These are phyloP conservation scores for Malachius bipustulatus DNA, from an alignment of 2,888 invertebrate genomes.

Conservation along the genomic window DNA sequence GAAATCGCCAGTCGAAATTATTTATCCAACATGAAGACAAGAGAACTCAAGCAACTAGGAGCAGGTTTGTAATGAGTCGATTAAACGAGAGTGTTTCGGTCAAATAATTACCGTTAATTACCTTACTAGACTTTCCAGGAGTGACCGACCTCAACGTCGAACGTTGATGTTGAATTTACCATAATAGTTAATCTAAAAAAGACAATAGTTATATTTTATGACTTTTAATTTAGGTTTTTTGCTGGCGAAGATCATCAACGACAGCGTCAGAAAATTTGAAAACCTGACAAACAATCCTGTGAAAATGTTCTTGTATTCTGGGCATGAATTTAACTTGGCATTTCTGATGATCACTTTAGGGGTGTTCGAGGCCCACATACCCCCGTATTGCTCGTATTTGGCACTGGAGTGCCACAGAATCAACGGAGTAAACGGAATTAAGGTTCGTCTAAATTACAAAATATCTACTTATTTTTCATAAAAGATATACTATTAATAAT, in stretches of 20 bases:
- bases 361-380: conserved; percentile 4
- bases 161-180: no score
- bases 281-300: neutral
- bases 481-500: no score
- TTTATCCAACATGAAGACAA: neutral
- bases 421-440: conserved; percentile 4
- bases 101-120: no score
- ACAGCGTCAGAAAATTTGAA: conserved; percentile 1
- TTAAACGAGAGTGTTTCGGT: no score
- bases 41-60: neutral
- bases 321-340: conserved; percentile 7
- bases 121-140: no score
- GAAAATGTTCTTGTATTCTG: conserved; percentile 9
- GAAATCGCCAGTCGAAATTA: neutral
- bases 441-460: conserved; percentile 5
- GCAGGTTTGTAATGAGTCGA: no score
- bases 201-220: no score
- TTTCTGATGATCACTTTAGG: conserved; percentile 6
- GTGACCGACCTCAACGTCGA: no score
- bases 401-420: conserved; percentile 8
- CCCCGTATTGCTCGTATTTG: conserved; percentile 8
- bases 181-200: no score
- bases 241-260: conserved; percentile 4
- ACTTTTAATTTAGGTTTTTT: no score
- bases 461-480: no score